phyloP scores from a whole-genome alignment of 2,888 invertebrate species.

The Scelioninae gen. 2 region DNA sequence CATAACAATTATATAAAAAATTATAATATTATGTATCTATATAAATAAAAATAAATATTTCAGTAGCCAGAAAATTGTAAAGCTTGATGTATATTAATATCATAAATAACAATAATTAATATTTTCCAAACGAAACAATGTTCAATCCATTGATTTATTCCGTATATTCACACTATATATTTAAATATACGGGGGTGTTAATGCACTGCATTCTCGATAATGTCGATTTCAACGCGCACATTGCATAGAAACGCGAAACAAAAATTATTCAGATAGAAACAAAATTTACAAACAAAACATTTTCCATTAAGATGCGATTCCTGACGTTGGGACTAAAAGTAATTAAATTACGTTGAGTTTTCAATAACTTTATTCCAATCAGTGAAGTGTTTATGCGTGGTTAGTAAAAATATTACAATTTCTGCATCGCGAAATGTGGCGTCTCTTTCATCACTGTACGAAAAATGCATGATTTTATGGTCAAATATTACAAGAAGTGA shows the following conservation, averaged over 20 bases:
- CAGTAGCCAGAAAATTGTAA: no score
- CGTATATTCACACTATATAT: slow-evolving; percentile 8
- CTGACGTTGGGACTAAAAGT: slow-evolving; percentile 26
- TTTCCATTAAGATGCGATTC: slow-evolving; percentile 51
- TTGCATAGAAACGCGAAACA: slow-evolving; percentile 52
- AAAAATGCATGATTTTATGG: no score
- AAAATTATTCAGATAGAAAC: slow-evolving; percentile 50
- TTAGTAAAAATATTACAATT: slow-evolving; percentile 31
- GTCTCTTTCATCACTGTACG: no score
- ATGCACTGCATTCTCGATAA: slow-evolving; percentile 47
- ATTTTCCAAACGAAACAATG: slow-evolving; percentile 9
- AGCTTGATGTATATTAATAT: no score
- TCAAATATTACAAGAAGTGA: no score
- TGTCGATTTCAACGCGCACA: slow-evolving; percentile 55
- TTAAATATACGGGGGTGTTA: slow-evolving; percentile 15
- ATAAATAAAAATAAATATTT: no score
- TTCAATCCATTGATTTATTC: not conserved
- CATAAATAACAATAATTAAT: slow-evolving; percentile 18
- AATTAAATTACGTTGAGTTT: slow-evolving; percentile 42
- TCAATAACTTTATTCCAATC: slow-evolving; percentile 32
- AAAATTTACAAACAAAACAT: slow-evolving; percentile 41
- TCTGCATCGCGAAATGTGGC: slow-evolving; percentile 25
- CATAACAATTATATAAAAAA: no score
- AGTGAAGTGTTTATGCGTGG: slow-evolving; percentile 33
- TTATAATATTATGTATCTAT: no score